phyloP scores from a whole-genome alignment of 2,888 invertebrate genomes.

The Bombyx huttoni region DNA sequence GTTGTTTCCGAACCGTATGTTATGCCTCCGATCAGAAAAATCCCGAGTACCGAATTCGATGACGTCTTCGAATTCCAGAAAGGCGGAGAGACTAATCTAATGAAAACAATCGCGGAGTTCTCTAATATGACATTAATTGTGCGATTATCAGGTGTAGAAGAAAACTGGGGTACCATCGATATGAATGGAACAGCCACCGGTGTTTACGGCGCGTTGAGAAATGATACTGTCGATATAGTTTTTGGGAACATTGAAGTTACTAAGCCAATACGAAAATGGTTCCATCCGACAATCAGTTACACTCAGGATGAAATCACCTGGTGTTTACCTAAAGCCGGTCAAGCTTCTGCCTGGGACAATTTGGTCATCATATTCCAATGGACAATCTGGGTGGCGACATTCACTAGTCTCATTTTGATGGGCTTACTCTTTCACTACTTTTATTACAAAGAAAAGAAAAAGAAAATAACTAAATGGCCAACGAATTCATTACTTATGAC shows the following conservation, averaged over 20 bases:
- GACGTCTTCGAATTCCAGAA: constrained; percentile 47
- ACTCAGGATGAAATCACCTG: constrained; percentile 66
- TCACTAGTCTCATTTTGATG: constrained; percentile 41
- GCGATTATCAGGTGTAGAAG: constrained; percentile 41
- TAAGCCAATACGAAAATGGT: constrained; percentile 50
- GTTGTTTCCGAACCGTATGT: constrained; percentile 63
- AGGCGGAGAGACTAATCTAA: constrained; percentile 58
- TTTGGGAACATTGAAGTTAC: constrained; percentile 65
- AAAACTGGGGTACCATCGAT: constrained; percentile 53
- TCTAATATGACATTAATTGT: constrained; percentile 56
- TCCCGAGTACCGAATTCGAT: constrained; percentile 25
- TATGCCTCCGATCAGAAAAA: constrained; percentile 43
- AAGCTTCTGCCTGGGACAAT: constrained; percentile 59
- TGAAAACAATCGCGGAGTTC: constrained; percentile 58
- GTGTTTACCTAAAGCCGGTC: constrained; percentile 53
- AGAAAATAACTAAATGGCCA: constrained; percentile 50
- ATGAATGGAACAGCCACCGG: constrained; percentile 50
- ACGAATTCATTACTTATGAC: constrained; percentile 59
- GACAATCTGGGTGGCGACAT: constrained; percentile 57
- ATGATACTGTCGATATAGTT: constrained; percentile 45
- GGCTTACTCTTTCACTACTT: constrained; percentile 50
- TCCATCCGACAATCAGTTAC: constrained; percentile 57
- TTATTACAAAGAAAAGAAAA: constrained; percentile 39
- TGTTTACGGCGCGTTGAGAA: constrained; percentile 37
- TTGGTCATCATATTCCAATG: constrained; percentile 61